phyloP scores from a whole-genome alignment of 2,797 vertebrate genomes.

The Clarias platycephalus region DNA sequence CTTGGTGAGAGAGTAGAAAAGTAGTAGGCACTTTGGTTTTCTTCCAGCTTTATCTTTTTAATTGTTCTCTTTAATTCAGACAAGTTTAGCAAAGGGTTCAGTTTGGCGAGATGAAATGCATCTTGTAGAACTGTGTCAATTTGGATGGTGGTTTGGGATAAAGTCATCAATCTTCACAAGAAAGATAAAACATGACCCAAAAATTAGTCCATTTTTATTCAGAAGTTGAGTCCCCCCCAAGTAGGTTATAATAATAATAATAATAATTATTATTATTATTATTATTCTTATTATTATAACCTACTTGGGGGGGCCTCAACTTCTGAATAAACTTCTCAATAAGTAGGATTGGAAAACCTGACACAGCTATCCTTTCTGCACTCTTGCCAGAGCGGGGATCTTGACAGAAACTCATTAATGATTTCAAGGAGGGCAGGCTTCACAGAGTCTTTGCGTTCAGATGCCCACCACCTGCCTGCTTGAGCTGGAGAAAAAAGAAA shows the following conservation, averaged over 20 bases:
- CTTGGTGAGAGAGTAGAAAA: no score
- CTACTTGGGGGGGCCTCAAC: not conserved
- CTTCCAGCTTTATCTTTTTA: not conserved
- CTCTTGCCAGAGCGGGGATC: slow-evolving; percentile 47
- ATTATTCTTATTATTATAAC: no score
- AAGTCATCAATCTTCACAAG: not conserved
- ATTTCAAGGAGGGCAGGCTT: slow-evolving; percentile 54
- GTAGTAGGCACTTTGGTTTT: not conserved
- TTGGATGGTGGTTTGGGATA: not conserved
- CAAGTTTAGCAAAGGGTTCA: not conserved
- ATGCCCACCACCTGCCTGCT: slow-evolving; percentile 68
- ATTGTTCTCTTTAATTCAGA: not conserved
- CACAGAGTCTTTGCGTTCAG: slow-evolving; percentile 51
- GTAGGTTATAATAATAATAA: no score
- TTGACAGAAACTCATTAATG: slow-evolving; percentile 72
- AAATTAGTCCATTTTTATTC: not conserved
- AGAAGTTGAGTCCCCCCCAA: no score
- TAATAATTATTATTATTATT: not conserved
- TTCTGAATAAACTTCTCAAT: not conserved
- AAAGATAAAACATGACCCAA: not conserved
- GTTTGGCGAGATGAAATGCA: not conserved
- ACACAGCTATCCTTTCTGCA: slow-evolving; percentile 51
- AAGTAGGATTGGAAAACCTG: slow-evolving; percentile 46
- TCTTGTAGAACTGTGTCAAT: not conserved
- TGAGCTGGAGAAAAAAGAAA: slow-evolving; percentile 49